phyloP scores from a whole-genome alignment of 2,888 invertebrate genomes.

The Neoascia interrupta region DNA sequence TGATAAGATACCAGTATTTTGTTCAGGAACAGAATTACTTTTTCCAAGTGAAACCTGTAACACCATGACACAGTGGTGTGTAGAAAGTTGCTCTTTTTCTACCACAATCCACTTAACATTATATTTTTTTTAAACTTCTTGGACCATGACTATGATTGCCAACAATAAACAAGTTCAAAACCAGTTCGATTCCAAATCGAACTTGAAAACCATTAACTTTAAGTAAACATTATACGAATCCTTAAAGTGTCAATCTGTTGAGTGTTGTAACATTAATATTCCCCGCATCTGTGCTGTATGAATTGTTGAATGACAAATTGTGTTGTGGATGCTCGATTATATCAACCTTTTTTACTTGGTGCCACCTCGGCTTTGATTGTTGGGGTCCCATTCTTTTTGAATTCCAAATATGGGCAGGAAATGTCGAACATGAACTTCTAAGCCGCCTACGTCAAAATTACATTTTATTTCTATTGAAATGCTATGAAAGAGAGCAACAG shows the following conservation, averaged over 20 bases:
- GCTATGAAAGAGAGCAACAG: no score
- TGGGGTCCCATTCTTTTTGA: constrained; percentile 17
- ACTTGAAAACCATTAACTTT: constrained; percentile 67
- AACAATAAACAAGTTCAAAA: constrained; percentile 25
- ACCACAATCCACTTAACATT: no score
- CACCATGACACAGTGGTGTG: no score
- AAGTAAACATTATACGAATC: constrained; percentile 63
- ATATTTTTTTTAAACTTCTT: no score
- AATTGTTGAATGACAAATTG: constrained; percentile 41
- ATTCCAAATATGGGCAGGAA: constrained; percentile 59
- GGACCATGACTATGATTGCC: no score
- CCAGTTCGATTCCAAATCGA: constrained; percentile 47
- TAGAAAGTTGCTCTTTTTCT: no score
- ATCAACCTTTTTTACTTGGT: neutral
- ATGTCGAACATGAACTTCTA: constrained; percentile 64
- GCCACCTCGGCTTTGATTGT: neutral
- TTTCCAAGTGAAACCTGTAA: no score
- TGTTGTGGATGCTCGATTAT: constrained; percentile 31
- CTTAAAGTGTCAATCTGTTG: constrained; percentile 67
- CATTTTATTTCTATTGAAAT: no score
- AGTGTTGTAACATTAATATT: constrained; percentile 60
- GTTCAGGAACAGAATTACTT: no score
- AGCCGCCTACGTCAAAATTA: no score
- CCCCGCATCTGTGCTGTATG: neutral
- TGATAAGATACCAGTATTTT: no score